A percentile compares a stretch with the other conserved stretches of the same genome.
phyloP scores from a whole-genome alignment of 1,140 invertebrate genomes.

The Microplitis mediator region DNA sequence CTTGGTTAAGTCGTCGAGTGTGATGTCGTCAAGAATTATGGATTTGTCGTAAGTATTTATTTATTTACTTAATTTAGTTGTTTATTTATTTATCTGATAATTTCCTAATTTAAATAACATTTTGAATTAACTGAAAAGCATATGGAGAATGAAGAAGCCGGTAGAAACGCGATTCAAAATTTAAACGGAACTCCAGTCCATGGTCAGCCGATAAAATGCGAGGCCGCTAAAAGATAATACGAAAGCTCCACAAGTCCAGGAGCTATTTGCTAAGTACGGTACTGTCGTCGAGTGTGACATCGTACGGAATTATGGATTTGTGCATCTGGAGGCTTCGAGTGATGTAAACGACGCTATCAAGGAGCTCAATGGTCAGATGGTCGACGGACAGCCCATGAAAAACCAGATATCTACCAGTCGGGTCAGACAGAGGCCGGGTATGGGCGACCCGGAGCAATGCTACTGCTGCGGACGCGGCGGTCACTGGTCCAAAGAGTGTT shows the following conservation, averaged over 20 bases:
- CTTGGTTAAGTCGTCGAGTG: slow-evolving; percentile 95
- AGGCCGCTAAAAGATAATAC: slow-evolving; percentile 90
- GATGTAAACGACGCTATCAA: slow-evolving; percentile 85
- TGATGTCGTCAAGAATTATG: slow-evolving; percentile 96
- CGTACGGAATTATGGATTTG: slow-evolving; percentile 90
- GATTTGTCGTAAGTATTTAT: slow-evolving; percentile 85
- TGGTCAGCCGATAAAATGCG: slow-evolving; percentile 88
- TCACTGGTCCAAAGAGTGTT: slow-evolving; percentile 95
- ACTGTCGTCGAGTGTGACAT: slow-evolving; percentile 90
- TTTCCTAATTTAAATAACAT: no score
- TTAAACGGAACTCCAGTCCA: slow-evolving; percentile 87
- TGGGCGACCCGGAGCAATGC: slow-evolving; percentile 94
- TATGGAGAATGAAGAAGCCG: slow-evolving; percentile 91
- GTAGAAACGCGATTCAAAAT: slow-evolving; percentile 89
- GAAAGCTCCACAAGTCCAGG: slow-evolving; percentile 83
- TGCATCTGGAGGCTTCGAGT: slow-evolving; percentile 82
- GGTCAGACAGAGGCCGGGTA: slow-evolving; percentile 89
- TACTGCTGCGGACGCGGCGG: slow-evolving; percentile 92
- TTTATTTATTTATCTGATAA: not conserved
- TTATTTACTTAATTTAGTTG: not conserved
- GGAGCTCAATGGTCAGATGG: slow-evolving; percentile 82
- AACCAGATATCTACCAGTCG: slow-evolving; percentile 89
- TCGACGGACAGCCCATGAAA: slow-evolving; percentile 86
- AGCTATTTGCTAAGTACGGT: slow-evolving; percentile 86
- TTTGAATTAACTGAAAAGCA: slow-evolving; percentile 69